These are phyloP conservation scores for Menura novaehollandiae DNA, from an alignment of 2,113 vertebrate genomes.

Conservation along the genomic window DNA sequence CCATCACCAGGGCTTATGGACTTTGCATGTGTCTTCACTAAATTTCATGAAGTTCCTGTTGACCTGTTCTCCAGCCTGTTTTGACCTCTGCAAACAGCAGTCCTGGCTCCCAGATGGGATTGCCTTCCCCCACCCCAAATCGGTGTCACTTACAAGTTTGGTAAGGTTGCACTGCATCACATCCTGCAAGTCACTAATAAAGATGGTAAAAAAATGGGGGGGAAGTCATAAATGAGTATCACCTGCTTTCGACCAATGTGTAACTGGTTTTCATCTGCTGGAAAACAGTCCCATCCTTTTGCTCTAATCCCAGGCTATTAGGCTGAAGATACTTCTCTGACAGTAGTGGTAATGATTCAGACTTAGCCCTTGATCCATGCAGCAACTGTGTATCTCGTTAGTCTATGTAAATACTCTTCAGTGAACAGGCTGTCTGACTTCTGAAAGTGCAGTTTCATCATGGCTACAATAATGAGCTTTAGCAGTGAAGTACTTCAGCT, in stretches of 20 bases:
- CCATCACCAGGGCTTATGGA: accelerated
- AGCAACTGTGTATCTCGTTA: neutral
- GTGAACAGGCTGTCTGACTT: neutral
- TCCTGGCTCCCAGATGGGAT: neutral
- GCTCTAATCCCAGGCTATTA: neutral
- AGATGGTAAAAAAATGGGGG: neutral
- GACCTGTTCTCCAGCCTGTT: neutral
- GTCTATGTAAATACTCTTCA: neutral
- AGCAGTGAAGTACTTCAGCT: neutral
- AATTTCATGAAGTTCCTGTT: accelerated
- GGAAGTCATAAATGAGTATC: neutral
- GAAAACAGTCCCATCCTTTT: neutral
- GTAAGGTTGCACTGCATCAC: neutral
- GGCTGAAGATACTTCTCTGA: neutral
- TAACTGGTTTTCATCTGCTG: neutral
- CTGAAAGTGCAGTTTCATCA: neutral
- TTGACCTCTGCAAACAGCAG: neutral
- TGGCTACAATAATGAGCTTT: neutral
- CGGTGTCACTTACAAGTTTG: neutral
- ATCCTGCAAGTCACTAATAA: neutral
- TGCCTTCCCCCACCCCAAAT: neutral
- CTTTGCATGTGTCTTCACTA: neutral
- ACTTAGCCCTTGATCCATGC: neutral
- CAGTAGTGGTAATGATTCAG: neutral
- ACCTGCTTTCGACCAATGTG: neutral